Evolutionary conservation across 2,888 invertebrate species (phyloP).

Genomic region (Ernsta delagoae): DNA sequence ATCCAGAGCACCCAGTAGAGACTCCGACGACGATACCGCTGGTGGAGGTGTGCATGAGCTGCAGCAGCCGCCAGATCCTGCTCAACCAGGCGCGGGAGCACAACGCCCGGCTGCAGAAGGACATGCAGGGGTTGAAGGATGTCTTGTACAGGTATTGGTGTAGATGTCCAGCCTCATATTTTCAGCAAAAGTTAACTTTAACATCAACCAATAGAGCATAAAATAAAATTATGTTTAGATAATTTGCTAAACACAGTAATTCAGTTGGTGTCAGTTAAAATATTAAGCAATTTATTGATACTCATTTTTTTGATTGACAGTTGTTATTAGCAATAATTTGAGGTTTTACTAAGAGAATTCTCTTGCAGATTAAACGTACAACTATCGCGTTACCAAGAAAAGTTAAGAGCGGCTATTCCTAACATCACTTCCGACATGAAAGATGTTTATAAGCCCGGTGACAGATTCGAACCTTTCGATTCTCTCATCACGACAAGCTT

Average conservation of each 20-base stretch:
- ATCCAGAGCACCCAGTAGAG: constrained; percentile 53
- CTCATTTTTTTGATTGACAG: too few species aligned
- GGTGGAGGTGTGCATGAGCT: constrained; percentile 76
- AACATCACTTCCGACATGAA: constrained; percentile 52
- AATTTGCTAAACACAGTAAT: not conserved
- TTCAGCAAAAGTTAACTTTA: too few species aligned
- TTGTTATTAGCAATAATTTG: too few species aligned
- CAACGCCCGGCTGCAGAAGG: constrained; percentile 86
- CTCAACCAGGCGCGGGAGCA: constrained; percentile 79
- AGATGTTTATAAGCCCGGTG: constrained; percentile 50
- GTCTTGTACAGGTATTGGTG: constrained; percentile 87
- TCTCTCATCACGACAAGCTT: constrained; percentile 66
- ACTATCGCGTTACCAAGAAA: constrained; percentile 91
- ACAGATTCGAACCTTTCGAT: constrained; percentile 59
- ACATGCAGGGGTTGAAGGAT: constrained; percentile 90
- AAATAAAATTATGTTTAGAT: not conserved
- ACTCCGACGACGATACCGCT: constrained; percentile 60
- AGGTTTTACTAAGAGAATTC: too few species aligned
- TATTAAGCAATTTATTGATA: too few species aligned
- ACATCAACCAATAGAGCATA: too few species aligned
- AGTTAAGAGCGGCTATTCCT: constrained; percentile 72
- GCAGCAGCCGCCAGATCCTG: constrained; percentile 79
- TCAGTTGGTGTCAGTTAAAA: not conserved
- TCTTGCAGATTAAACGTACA: constrained; percentile 91
- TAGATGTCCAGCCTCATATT: not conserved